phyloP scores from a whole-genome alignment of 2,797 vertebrate species.

The Enteromius anoplus region DNA sequence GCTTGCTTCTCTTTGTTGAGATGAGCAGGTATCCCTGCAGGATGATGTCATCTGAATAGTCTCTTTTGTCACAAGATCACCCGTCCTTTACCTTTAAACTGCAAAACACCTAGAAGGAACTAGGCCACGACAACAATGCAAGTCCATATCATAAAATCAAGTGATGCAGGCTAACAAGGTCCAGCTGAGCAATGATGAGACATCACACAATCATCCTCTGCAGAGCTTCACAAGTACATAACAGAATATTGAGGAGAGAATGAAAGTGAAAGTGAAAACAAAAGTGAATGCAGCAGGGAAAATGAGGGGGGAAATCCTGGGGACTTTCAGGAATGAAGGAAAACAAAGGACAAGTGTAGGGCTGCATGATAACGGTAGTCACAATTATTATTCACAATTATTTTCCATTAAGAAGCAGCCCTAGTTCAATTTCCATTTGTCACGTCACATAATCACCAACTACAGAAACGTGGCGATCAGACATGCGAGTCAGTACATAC shows the following conservation, averaged over 20 bases:
- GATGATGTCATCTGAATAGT: constrained; percentile 50
- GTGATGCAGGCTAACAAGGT: neutral
- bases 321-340: constrained; percentile 11
- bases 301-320: neutral
- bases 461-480: neutral
- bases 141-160: constrained; percentile 12
- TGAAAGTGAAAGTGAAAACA: constrained; percentile 41
- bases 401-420: neutral
- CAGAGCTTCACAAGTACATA: neutral
- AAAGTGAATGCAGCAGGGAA: neutral
- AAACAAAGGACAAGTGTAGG: neutral
- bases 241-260: neutral
- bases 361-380: neutral
- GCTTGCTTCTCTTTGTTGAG: constrained; percentile 22
- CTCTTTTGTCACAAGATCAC: neutral
- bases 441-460: neutral
- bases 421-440: neutral
- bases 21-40: constrained; percentile 9
- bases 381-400: neutral
- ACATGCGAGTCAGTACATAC: neutral
- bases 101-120: neutral
- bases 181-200: neutral
- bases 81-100: neutral
- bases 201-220: neutral
- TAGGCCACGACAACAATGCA: neutral